Evolutionary conservation across 37 sponge, comb jelly and placozoan genomes (phyloP), one percentile per base, ranked within the genome.

Genomic region (Halichondria panicea): DNA sequence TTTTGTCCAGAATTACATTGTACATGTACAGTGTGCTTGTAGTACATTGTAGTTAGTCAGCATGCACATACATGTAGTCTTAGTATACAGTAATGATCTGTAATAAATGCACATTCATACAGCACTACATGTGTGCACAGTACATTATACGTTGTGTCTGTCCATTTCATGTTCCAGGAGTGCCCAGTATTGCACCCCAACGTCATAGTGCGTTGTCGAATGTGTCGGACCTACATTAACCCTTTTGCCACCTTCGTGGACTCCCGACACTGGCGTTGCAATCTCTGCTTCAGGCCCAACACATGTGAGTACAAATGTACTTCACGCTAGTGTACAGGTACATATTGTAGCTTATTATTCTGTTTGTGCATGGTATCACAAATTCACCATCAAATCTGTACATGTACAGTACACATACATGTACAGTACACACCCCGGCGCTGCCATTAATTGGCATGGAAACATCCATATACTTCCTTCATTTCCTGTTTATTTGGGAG

Each of bases 191-290:
- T 96, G 18, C 84, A 82, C 25, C 82, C 91, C 1, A 54, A 52
- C 30, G 56, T 74, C 33, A 95, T 95, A 19, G 79, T 89, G 0
- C 84, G 99, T 1, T 98, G 99, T 75, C 73, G 88, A 15, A 80
- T 87, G 22, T 98, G 99, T 62, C 77, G 99, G 21, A 74, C 99
- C 24, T 98, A 98, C 88, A 88, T 98, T 43, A 98, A 95, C 79
- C 99, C 99, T 4, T 98, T 73, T 81, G 93, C 90, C 45, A 32
- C 81, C 54, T 87, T 95, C 37, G 61, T 90, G 12, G 87, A 90
- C 70, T 72, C 86, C 0, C 81, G 92, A 13, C 85, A 91, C 71
- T 98, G 99, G 99, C 77, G 88, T 28, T 98, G 99, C 42, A 98
- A 98, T 77, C 75, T 98, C 24, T 98, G 99, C 75, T 92, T 89